These are phyloP conservation scores for Nyleta sp. DNA, from an alignment of 2,888 invertebrate species.

Conservation along the genomic window DNA sequence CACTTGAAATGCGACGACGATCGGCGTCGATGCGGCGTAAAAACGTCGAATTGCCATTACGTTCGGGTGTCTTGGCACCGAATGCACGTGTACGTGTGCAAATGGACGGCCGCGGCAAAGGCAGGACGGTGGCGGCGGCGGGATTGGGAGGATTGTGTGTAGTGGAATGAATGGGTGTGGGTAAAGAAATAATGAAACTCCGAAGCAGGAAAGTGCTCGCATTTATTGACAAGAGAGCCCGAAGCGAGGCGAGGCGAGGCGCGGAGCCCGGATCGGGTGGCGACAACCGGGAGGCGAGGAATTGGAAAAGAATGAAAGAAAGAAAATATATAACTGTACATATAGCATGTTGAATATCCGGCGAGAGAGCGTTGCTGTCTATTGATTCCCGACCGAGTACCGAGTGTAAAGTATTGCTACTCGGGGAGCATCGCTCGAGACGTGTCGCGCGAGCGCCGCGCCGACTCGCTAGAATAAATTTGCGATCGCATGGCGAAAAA, in stretches of 20 bases:
- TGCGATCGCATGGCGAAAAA: constrained; percentile 76
- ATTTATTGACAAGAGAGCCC: constrained; percentile 76
- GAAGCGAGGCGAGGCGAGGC: constrained; percentile 62
- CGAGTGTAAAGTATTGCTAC: constrained; percentile 79
- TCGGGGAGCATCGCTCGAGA: constrained; percentile 73
- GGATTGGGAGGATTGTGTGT: constrained; percentile 42
- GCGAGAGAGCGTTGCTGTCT: constrained; percentile 73
- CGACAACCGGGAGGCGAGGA: constrained; percentile 54
- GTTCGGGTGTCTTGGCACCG: constrained; percentile 27
- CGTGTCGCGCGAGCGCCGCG: constrained; percentile 65
- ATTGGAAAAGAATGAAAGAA: constrained; percentile 64
- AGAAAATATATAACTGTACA: constrained; percentile 66
- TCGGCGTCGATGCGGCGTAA: constrained; percentile 10
- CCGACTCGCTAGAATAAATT: constrained; percentile 80
- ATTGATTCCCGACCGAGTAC: constrained; percentile 75
- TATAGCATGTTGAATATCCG: constrained; percentile 75
- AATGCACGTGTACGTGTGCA: constrained; percentile 23
- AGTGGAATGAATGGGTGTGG: constrained; percentile 59
- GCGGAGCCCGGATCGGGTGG: constrained; percentile 49
- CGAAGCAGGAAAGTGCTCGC: constrained; percentile 75
- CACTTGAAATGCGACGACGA: constrained; percentile 11
- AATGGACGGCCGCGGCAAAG: constrained; percentile 23
- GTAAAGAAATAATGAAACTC: constrained; percentile 77
- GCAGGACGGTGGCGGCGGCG: constrained; percentile 3
- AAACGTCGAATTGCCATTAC: constrained; percentile 35